These are phyloP conservation scores for Jordanella pulchra DNA, from an alignment of 2,797 vertebrate genomes.

Conservation along the genomic window DNA sequence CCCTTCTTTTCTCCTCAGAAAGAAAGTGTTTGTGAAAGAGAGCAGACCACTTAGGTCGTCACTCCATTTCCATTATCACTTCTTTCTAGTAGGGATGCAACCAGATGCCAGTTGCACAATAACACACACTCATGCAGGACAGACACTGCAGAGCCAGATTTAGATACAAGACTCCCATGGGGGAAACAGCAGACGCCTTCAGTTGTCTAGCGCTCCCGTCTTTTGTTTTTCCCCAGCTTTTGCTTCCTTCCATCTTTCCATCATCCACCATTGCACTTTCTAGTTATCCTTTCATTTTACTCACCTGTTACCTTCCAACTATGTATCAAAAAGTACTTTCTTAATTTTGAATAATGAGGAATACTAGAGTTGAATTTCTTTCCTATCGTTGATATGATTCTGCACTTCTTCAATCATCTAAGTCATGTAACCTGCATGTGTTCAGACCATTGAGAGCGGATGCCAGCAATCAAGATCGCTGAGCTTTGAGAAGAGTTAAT, in stretches of 20 bases:
- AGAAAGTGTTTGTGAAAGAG: conserved; percentile 36
- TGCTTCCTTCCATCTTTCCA: conserved; percentile 27
- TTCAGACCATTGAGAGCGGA: conserved; percentile 40
- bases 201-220: conserved; percentile 66
- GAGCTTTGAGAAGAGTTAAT: conserved; percentile 64
- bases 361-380: neutral
- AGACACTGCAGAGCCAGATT: conserved; percentile 74
- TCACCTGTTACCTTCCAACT: neutral
- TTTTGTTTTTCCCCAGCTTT: conserved; percentile 53
- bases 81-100: conserved; percentile 77
- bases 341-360: conserved; percentile 1
- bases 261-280: conserved; percentile 18
- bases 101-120: conserved; percentile 70
- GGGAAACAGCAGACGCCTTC: conserved; percentile 72
- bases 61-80: conserved; percentile 85
- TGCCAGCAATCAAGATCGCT: conserved; percentile 46
- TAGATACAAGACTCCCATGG: conserved; percentile 75
- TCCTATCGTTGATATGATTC: neutral
- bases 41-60: conserved; percentile 70
- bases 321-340: neutral
- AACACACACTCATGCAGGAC: conserved; percentile 58
- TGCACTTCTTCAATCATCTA: neutral
- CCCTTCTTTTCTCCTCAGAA: conserved; percentile 10
- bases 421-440: conserved; percentile 19
- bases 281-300: conserved; percentile 5